Evolutionary conservation across 2,113 vertebrate genomes (phyloP).

Genomic region (Vombatus ursinus): DNA sequence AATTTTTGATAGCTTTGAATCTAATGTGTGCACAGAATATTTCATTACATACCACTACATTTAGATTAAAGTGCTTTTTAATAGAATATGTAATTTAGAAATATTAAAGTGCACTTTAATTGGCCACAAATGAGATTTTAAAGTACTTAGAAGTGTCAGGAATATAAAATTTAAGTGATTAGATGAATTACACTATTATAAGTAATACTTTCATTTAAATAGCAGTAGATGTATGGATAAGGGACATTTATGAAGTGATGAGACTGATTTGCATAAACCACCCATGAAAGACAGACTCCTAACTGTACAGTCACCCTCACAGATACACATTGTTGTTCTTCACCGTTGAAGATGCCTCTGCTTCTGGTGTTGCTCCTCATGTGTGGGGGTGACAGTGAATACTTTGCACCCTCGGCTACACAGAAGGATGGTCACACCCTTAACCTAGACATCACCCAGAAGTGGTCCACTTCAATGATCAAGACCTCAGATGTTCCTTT

Average conservation of each 20-base stretch:
- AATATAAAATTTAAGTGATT: constrained; percentile 53
- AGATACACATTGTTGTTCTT: background rate
- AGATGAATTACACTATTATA: constrained; percentile 49
- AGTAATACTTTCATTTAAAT: constrained; percentile 40
- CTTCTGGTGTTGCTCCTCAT: background rate
- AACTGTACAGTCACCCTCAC: background rate
- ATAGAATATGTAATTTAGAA: constrained; percentile 50
- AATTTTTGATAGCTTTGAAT: constrained; percentile 38
- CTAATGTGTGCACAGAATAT: constrained; percentile 19
- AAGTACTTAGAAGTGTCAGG: constrained; percentile 26
- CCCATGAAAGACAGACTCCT: background rate
- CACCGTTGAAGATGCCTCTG: background rate
- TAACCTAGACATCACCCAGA: background rate
- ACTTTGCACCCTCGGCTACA: background rate
- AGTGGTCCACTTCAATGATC: background rate
- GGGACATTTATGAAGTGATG: constrained; percentile 4
- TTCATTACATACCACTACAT: constrained; percentile 29
- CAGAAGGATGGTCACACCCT: background rate
- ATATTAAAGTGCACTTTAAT: constrained; percentile 48
- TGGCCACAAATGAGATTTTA: constrained; percentile 56
- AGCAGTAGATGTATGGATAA: constrained; percentile 14
- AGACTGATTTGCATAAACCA: constrained; percentile 38
- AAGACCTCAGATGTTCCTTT: background rate
- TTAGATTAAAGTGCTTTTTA: constrained; percentile 60
- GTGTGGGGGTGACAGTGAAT: background rate